Conservation (phyloP, 2,113 vertebrate genomes). For the Ctenodactylus gundi region DNA sequence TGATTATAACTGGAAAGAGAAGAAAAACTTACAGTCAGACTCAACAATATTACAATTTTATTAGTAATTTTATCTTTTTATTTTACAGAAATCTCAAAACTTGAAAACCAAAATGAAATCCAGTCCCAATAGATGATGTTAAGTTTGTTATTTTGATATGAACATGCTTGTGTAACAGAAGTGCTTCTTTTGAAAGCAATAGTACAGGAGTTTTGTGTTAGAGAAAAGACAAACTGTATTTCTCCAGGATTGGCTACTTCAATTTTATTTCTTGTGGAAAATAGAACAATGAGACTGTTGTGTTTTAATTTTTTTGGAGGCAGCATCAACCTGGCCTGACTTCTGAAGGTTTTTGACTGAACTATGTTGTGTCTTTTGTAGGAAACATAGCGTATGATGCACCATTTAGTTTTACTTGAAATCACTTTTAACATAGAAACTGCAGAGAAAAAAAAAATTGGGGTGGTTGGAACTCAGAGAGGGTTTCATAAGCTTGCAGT, state of each 20-base stretch:
- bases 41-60: not conserved
- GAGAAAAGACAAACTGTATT: constrained; percentile 65
- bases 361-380: not conserved
- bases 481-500: not conserved
- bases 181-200: constrained; percentile 61
- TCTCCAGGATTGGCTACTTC: constrained; percentile 48
- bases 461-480: not conserved
- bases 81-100: constrained; percentile 52
- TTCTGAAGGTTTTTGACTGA: not conserved
- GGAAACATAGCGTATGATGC: not conserved
- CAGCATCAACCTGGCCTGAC: not conserved
- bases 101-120: constrained; percentile 45
- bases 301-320: constrained; percentile 13
- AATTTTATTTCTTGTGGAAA: constrained; percentile 51
- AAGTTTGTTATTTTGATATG: constrained; percentile 61
- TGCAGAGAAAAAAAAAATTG: not conserved
- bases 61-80: constrained; percentile 42
- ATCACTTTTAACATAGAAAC: constrained; percentile 19
- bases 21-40: not conserved
- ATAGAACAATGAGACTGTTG: not conserved
- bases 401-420: constrained; percentile 34
- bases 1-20: not conserved
- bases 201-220: constrained; percentile 59
- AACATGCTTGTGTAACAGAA: constrained; percentile 55
- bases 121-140: constrained; percentile 62